Conservation (phyloP, 2,797 vertebrate species). For the Synaphobranchus kaupii region DNA sequence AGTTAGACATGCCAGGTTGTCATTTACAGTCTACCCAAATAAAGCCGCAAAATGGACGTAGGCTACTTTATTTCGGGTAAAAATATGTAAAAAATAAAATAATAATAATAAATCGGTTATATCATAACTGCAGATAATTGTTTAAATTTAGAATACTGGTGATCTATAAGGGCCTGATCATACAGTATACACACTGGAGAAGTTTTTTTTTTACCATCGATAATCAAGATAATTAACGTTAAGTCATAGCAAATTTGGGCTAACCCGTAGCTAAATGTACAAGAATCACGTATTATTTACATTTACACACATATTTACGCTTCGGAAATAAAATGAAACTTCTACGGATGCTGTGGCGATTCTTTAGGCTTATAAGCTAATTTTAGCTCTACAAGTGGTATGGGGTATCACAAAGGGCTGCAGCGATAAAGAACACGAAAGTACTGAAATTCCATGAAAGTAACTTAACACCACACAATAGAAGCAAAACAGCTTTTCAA, state of each 20-base stretch:
- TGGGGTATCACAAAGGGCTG: neutral
- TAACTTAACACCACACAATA: neutral
- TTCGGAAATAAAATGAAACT: neutral
- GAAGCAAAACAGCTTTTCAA: conserved; percentile 29
- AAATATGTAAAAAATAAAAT: neutral
- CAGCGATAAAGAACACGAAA: neutral
- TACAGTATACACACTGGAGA: neutral
- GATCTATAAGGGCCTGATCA: neutral
- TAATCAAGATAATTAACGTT: neutral
- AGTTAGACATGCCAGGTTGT: neutral
- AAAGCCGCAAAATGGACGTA: neutral
- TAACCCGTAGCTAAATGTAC: neutral
- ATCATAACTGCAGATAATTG: neutral
- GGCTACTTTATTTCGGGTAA: neutral
- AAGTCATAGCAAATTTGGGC: neutral
- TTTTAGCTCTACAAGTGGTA: conserved; percentile 1
- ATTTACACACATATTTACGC: neutral
- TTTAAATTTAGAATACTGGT: neutral
- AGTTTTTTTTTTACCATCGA: neutral
- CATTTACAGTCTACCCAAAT: neutral
- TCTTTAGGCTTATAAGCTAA: neutral
- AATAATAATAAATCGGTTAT: neutral
- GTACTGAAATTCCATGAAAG: neutral
- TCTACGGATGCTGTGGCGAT: neutral
- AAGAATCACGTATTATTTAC: neutral